Percentiles rank a stretch among this genome's conserved stretches.
phyloP scores from a whole-genome alignment of 2,888 invertebrate genomes.

The Neoascia interrupta region DNA sequence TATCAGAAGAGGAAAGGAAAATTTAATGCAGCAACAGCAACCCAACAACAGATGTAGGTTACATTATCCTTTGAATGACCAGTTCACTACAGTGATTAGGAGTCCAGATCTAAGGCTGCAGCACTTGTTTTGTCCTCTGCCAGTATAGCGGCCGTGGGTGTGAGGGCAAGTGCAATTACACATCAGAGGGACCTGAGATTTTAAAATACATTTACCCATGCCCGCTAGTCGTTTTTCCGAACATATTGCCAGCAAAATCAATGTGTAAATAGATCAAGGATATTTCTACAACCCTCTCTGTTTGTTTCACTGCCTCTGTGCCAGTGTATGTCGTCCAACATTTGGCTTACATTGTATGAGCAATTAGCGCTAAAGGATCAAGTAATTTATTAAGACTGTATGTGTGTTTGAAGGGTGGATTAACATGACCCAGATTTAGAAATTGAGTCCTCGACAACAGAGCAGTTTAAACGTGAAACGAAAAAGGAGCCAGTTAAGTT shows the following conservation, averaged over 20 bases:
- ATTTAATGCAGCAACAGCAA: too few species aligned
- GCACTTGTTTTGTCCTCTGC: constrained; percentile 12
- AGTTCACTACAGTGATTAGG: constrained; percentile 25
- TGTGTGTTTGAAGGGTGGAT: constrained; percentile 29
- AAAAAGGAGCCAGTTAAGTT: constrained; percentile 56
- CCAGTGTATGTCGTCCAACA: constrained; percentile 36
- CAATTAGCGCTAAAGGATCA: constrained; percentile 52
- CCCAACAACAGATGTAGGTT: constrained; percentile 52
- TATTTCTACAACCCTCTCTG: constrained; percentile 8
- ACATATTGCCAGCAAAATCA: constrained; percentile 56
- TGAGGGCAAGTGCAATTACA: constrained; percentile 12
- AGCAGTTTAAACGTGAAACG: constrained; percentile 31
- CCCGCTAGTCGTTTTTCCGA: constrained; percentile 23
- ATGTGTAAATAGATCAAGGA: constrained; percentile 62
- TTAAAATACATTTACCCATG: constrained; percentile 24
- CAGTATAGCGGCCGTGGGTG: constrained; percentile 22
- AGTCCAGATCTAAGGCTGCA: constrained; percentile 2
- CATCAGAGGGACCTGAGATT: constrained; percentile 23
- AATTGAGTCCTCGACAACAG: not conserved
- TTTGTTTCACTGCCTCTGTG: constrained; percentile 7
- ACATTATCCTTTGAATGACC: constrained; percentile 54
- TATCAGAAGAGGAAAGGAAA: constrained; percentile 1
- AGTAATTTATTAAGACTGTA: constrained; percentile 16
- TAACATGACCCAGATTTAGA: constrained; percentile 57
- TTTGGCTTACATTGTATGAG: constrained; percentile 40